Conservation (phyloP, 2,113 vertebrate species). For the Myocastor coypus region DNA sequence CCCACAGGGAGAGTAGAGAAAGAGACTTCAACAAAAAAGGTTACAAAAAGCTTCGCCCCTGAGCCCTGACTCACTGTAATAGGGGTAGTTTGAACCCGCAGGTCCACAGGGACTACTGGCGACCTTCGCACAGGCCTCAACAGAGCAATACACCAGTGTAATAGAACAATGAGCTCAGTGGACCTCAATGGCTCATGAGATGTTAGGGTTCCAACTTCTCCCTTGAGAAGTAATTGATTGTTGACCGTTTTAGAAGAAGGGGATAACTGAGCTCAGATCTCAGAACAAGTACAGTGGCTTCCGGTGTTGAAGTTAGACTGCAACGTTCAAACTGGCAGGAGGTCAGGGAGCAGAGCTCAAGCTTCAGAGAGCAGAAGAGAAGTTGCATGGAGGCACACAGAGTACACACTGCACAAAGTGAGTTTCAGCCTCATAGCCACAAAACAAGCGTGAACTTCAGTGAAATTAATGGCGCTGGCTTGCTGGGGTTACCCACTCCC, state of each 20-base stretch:
- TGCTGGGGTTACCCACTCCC: not conserved
- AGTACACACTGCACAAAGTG: not conserved
- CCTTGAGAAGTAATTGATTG: not conserved
- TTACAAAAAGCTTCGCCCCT: not conserved
- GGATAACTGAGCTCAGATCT: not conserved
- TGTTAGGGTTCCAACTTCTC: not conserved
- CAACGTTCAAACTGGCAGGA: not conserved
- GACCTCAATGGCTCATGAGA: not conserved
- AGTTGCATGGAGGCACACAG: not conserved
- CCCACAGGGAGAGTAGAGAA: not conserved
- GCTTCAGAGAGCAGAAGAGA: no score
- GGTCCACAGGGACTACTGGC: not conserved
- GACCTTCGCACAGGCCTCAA: not conserved
- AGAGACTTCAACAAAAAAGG: no score
- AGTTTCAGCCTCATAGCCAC: no score
- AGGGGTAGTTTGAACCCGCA: not conserved
- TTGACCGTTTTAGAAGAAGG: not conserved
- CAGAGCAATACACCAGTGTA: not conserved
- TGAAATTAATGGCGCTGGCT: not conserved
- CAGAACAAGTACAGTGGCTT: not conserved
- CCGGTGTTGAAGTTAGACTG: not conserved
- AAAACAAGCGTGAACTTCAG: no score
- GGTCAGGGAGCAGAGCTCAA: not conserved
- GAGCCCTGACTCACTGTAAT: not conserved
- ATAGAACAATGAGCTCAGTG: not conserved